Percentiles rank a stretch among this genome's conserved stretches.
These are phyloP conservation scores for Piaya cayana DNA, from an alignment of 2,113 vertebrate genomes.

Conservation along the genomic window DNA sequence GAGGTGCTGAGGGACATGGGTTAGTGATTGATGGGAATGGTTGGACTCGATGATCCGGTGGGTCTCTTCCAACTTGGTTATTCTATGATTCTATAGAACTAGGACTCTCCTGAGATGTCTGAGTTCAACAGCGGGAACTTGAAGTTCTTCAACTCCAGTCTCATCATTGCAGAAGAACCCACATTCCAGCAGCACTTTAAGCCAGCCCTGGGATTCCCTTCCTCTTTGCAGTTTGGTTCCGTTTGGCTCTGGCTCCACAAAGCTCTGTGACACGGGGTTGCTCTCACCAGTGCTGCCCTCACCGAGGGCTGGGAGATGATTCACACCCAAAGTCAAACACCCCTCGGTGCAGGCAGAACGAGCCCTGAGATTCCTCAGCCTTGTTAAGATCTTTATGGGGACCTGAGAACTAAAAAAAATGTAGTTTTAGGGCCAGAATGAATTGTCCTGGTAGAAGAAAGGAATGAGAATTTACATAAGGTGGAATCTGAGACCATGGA, in stretches of 20 bases:
- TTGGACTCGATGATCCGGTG: no score
- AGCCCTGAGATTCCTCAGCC: neutral
- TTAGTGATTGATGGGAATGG: no score
- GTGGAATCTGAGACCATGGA: neutral
- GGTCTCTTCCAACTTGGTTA: no score
- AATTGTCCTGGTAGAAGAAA: neutral
- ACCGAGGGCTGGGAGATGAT: neutral
- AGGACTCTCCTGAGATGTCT: no score
- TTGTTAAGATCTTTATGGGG: neutral
- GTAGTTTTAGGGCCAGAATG: neutral
- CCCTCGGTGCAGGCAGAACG: accelerated
- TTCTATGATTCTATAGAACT: no score
- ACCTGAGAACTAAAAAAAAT: neutral
- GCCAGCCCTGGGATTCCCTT: neutral
- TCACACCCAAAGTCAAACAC: neutral
- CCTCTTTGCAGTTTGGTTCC: neutral
- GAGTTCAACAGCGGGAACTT: no score
- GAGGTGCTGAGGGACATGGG: no score
- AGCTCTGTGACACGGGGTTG: neutral
- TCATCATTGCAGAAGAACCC: neutral
- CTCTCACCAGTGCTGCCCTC: neutral
- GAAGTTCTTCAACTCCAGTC: no score
- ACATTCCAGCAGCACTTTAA: neutral
- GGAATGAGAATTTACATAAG: neutral
- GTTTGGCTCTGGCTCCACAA: accelerated